phyloP scores from a whole-genome alignment of 2,113 vertebrate genomes.

The Muntiacus muntjak region DNA sequence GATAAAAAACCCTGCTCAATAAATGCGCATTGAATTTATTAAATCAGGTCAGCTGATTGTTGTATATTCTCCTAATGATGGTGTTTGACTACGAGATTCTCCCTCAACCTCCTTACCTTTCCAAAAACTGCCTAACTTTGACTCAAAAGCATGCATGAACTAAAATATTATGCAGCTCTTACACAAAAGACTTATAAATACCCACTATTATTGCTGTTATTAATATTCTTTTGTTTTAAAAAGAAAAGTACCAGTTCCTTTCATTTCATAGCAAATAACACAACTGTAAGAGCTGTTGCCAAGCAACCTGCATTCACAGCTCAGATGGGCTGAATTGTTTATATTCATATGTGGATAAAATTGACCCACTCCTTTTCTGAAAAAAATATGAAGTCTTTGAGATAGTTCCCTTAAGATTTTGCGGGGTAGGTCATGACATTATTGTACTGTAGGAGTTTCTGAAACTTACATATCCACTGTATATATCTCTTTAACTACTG shows the following conservation, averaged over 20 bases:
- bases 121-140: background rate
- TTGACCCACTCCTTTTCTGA: constrained; percentile 57
- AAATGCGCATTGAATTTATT: background rate
- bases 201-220: constrained; percentile 49
- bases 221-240: constrained; percentile 82
- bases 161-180: constrained; percentile 47
- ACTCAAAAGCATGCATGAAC: background rate
- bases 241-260: constrained; percentile 78
- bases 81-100: background rate
- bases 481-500: background rate
- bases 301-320: constrained; percentile 81
- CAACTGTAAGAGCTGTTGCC: constrained; percentile 82
- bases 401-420: constrained; percentile 30
- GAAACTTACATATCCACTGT: background rate
- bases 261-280: constrained; percentile 79
- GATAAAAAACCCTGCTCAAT: background rate
- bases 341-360: constrained; percentile 68
- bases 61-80: background rate
- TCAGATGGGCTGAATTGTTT: constrained; percentile 78
- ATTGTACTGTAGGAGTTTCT: background rate
- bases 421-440: background rate
- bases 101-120: background rate
- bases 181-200: constrained; percentile 61
- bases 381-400: constrained; percentile 15
- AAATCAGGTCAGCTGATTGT: background rate